These are phyloP conservation scores for Oscheius sp. DNA, from an alignment of 2,888 invertebrate species.

Conservation along the genomic window DNA sequence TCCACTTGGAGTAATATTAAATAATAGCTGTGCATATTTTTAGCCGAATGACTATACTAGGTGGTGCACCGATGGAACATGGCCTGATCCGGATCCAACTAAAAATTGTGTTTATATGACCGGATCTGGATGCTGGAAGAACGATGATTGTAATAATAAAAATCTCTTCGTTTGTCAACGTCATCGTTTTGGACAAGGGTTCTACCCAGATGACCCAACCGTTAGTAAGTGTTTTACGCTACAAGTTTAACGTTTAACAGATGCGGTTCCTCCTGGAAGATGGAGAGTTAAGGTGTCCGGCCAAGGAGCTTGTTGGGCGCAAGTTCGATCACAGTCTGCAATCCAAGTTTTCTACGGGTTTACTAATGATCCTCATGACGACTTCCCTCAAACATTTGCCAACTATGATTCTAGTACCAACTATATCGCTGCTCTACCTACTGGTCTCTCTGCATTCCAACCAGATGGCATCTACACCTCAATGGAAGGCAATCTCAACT, in stretches of 20 bases:
- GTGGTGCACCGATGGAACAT: conserved; percentile 47
- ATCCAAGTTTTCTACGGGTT: conserved; percentile 62
- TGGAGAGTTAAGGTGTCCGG: conserved; percentile 52
- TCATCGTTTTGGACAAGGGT: conserved; percentile 53
- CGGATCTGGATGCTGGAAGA: conserved; percentile 45
- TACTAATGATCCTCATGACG: conserved; percentile 50
- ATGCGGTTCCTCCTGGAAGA: conserved; percentile 53
- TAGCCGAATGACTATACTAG: conserved; percentile 44
- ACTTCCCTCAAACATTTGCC: conserved; percentile 44
- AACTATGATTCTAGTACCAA: conserved; percentile 57
- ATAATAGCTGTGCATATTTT: not conserved
- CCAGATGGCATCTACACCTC: conserved; percentile 40
- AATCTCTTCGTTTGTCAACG: conserved; percentile 44
- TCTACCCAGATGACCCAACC: conserved; percentile 42
- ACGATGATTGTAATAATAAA: not conserved
- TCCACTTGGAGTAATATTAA: conserved; percentile 17
- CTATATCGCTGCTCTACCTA: conserved; percentile 50
- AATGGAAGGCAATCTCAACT: conserved; percentile 57
- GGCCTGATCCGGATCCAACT: conserved; percentile 22
- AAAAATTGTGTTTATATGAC: conserved; percentile 52
- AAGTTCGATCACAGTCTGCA: conserved; percentile 56
- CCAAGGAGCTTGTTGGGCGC: conserved; percentile 45
- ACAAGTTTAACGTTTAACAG: conserved; percentile 29
- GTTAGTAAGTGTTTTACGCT: conserved; percentile 31
- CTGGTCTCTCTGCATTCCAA: conserved; percentile 47